A percentile compares a stretch with the other conserved stretches of the same genome.
phyloP scores from a whole-genome alignment of 1,140 invertebrate species.

The Drosophila miranda region DNA sequence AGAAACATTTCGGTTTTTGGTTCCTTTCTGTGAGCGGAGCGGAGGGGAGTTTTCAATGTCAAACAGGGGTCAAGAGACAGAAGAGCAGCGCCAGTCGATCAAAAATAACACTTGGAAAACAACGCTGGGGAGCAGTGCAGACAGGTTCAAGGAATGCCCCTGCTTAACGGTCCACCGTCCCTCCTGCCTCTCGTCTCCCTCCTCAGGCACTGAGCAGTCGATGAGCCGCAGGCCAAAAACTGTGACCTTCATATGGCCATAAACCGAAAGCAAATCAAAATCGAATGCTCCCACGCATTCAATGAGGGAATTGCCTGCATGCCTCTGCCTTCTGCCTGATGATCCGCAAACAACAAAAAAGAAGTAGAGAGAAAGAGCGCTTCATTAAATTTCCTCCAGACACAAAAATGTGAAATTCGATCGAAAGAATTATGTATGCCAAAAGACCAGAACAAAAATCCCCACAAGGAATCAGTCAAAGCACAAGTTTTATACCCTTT shows the following conservation, averaged over 20 bases:
- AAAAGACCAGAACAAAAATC: conserved; percentile 27
- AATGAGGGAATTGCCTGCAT: conserved; percentile 17
- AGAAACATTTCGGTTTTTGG: conserved; percentile 7
- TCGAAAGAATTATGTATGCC: conserved; percentile 66
- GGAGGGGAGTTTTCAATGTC: conserved; percentile 48
- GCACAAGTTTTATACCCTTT: conserved; percentile 18
- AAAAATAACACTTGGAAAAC: not conserved
- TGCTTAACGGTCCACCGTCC: too few relatives aligned
- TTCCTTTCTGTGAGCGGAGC: not conserved
- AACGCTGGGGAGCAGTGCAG: too few relatives aligned
- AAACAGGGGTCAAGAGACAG: conserved; percentile 7
- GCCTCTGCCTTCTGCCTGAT: conserved; percentile 15
- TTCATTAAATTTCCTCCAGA: conserved; percentile 78
- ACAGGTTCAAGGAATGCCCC: not conserved
- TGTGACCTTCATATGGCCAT: conserved; percentile 33
- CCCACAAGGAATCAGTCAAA: conserved; percentile 63
- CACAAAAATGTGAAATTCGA: conserved; percentile 68
- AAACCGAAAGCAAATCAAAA: conserved; percentile 62
- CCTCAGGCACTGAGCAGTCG: not conserved
- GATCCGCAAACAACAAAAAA: conserved; percentile 1
- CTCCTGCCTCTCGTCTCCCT: too few relatives aligned
- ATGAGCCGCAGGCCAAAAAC: not conserved
- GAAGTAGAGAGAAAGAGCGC: conserved; percentile 36
- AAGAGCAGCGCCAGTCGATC: not conserved
- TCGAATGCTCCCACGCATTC: conserved; percentile 75